phyloP scores from a whole-genome alignment of 2,888 invertebrate species.

The Lycaena phlaeas region DNA sequence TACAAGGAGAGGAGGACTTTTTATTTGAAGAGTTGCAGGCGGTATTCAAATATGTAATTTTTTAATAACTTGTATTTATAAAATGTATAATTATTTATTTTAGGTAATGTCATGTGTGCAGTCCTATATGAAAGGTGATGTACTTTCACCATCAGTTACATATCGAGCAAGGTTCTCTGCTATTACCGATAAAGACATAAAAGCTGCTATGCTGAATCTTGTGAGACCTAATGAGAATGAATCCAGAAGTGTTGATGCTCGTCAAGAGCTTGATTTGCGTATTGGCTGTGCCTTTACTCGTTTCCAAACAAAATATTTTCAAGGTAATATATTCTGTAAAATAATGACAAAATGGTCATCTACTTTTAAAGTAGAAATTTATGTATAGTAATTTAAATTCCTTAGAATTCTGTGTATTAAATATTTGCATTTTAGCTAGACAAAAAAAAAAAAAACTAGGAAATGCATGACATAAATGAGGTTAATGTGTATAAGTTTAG shows the following conservation, averaged over 20 bases:
- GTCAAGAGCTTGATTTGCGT: slow-evolving; percentile 96
- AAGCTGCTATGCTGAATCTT: slow-evolving; percentile 89
- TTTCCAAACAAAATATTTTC: slow-evolving; percentile 98
- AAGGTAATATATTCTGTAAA: slow-evolving; percentile 73
- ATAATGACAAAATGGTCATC: too few relatives aligned
- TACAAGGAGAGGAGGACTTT: too few relatives aligned
- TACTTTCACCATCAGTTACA: slow-evolving; percentile 75
- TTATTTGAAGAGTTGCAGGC: too few relatives aligned
- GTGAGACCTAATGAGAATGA: slow-evolving; percentile 95
- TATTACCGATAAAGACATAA: slow-evolving; percentile 97
- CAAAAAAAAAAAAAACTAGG: too few relatives aligned
- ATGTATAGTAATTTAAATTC: too few relatives aligned
- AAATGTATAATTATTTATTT: slow-evolving; percentile 13
- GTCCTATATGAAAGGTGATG: slow-evolving; percentile 79
- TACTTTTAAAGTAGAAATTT: too few relatives aligned
- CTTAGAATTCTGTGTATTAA: too few relatives aligned
- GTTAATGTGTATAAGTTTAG: too few relatives aligned
- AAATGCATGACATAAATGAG: too few relatives aligned
- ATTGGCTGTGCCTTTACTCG: slow-evolving; percentile 99
- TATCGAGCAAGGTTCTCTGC: slow-evolving; percentile 97
- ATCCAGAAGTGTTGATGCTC: slow-evolving; percentile 94
- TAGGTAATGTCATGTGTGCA: slow-evolving; percentile 83
- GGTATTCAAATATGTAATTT: too few relatives aligned
- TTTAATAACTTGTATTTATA: neutral
- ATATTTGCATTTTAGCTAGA: too few relatives aligned